These are phyloP conservation scores for Palythoa heliodiscus DNA, from an alignment of 92 coral and sea anemone species.

Conservation along the genomic window DNA sequence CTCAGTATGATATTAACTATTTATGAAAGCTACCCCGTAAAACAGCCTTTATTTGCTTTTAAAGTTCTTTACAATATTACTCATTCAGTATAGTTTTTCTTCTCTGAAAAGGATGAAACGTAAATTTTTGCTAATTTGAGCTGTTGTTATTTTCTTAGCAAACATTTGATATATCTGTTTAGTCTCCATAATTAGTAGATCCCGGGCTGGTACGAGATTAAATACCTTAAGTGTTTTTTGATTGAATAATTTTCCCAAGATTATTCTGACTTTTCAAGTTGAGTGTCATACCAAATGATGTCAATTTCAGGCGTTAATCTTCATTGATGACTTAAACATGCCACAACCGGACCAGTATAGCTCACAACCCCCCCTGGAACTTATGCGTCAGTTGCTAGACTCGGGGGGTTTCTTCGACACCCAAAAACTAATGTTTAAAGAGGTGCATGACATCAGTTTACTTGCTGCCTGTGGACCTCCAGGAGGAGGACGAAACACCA, in stretches of 20 bases:
- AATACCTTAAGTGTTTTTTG: neutral
- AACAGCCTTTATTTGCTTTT: no score
- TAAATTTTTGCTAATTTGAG: neutral
- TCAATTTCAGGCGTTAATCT: constrained; percentile 68
- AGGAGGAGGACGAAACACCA: constrained; percentile 87
- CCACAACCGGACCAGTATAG: constrained; percentile 93
- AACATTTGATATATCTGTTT: neutral
- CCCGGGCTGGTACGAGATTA: neutral
- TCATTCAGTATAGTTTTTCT: no score
- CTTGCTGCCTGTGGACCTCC: constrained; percentile 98
- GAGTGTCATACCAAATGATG: neutral
- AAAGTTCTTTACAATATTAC: no score
- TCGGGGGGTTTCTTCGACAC: constrained; percentile 95
- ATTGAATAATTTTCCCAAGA: neutral
- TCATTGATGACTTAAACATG: constrained; percentile 98
- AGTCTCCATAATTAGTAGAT: neutral
- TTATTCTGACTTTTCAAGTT: neutral
- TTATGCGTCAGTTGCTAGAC: constrained; percentile 90
- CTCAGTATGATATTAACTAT: no score
- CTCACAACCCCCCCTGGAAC: constrained; percentile 93
- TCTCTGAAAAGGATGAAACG: neutral
- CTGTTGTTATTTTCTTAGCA: neutral
- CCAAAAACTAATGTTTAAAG: constrained; percentile 82
- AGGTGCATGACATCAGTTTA: constrained; percentile 86
- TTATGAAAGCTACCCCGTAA: no score